Conservation (phyloP, 2,888 invertebrate genomes). For the Acronicta leporina region DNA sequence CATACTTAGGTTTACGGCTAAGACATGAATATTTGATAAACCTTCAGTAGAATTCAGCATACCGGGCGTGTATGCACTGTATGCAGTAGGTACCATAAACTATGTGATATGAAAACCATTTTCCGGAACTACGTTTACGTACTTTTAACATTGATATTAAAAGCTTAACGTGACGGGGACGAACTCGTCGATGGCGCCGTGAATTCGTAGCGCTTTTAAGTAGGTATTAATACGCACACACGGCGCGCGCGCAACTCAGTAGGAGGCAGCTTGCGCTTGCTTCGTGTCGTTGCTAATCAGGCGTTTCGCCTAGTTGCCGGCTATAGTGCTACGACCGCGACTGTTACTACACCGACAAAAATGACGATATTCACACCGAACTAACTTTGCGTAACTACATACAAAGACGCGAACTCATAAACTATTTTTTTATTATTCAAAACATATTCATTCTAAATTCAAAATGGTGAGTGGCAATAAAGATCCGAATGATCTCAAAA, state of each 20-base stretch:
- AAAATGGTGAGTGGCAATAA: slow-evolving; percentile 87
- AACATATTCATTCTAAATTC: slow-evolving; percentile 40
- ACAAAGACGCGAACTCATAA: slow-evolving; percentile 52
- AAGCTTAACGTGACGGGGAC: slow-evolving; percentile 37
- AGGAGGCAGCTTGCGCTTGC: slow-evolving; percentile 77
- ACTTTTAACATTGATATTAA: slow-evolving; percentile 23
- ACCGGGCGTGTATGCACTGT: background rate
- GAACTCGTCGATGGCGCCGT: slow-evolving; percentile 30
- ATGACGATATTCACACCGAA: slow-evolving; percentile 69
- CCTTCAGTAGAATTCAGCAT: slow-evolving; percentile 20
- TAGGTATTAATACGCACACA: slow-evolving; percentile 47
- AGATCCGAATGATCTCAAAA: slow-evolving; percentile 78
- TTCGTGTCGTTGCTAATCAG: slow-evolving; percentile 72
- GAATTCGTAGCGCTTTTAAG: slow-evolving; percentile 47
- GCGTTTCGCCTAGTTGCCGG: slow-evolving; percentile 76
- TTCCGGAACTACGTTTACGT: slow-evolving; percentile 34
- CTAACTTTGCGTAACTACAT: slow-evolving; percentile 60
- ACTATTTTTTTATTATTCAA: slow-evolving; percentile 31
- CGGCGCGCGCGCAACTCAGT: slow-evolving; percentile 79
- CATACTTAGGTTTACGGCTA: slow-evolving; percentile 21
- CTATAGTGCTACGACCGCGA: slow-evolving; percentile 67
- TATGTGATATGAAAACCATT: slow-evolving; percentile 37
- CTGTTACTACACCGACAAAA: slow-evolving; percentile 61
- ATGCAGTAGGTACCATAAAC: slow-evolving; percentile 8
- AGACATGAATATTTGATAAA: slow-evolving; percentile 38